phyloP scores from a whole-genome alignment of 2,888 invertebrate genomes.

The Ectobius pallidus region DNA sequence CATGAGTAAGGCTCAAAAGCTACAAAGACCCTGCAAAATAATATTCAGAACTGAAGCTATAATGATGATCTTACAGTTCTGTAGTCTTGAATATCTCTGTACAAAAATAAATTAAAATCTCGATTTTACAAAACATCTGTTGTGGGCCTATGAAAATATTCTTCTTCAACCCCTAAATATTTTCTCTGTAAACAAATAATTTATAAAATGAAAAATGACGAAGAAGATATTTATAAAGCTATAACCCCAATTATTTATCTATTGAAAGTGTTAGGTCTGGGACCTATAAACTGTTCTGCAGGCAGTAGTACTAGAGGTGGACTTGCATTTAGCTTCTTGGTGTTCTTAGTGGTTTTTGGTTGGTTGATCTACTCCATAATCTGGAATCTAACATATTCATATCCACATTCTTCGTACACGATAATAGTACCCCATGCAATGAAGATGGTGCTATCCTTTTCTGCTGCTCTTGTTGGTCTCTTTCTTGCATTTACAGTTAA shows the following conservation, averaged over 20 bases:
- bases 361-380: neutral
- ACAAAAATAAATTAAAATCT: too few relatives aligned
- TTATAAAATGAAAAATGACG: too few relatives aligned
- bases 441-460: neutral
- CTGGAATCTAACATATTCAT: neutral
- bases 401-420: neutral
- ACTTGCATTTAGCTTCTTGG: neutral
- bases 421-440: neutral
- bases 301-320: neutral
- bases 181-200: too few relatives aligned
- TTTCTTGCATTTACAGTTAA: neutral
- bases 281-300: neutral
- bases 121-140: too few relatives aligned
- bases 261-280: neutral
- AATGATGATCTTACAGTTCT: too few relatives aligned
- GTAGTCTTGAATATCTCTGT: too few relatives aligned
- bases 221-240: neutral
- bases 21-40: too few relatives aligned
- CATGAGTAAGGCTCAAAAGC: too few relatives aligned
- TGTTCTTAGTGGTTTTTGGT: neutral
- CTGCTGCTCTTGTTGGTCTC: neutral
- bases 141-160: too few relatives aligned
- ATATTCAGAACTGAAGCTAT: too few relatives aligned
- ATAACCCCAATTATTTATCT: neutral
- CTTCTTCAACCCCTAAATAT: too few relatives aligned